Conservation (phyloP, 2,797 vertebrate species). For the Chelonia mydas region DNA sequence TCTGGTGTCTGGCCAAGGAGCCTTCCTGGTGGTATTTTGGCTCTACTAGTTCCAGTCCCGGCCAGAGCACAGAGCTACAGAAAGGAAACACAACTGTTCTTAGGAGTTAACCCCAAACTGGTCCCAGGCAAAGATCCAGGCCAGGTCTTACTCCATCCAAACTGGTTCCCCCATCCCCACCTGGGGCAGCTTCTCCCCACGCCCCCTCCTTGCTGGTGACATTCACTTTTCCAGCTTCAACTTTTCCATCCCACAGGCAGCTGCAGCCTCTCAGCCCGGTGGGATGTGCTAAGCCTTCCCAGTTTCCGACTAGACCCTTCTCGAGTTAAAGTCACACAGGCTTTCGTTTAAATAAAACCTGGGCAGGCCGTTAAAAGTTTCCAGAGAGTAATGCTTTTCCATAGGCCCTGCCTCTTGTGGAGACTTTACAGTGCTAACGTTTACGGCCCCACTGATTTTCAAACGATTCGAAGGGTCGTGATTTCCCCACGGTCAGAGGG, state of each 20-base stretch:
- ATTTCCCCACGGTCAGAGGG: not conserved
- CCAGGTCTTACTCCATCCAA: slow-evolving; percentile 57
- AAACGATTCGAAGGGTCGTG: not conserved
- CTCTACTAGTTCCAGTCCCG: slow-evolving; percentile 57
- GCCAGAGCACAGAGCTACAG: not conserved
- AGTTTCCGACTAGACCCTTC: not conserved
- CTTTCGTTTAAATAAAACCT: fast-evolving
- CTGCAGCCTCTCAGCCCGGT: not conserved
- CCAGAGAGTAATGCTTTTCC: not conserved
- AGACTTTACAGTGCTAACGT: fast-evolving
- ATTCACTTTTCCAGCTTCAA: not conserved
- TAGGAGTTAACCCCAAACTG: not conserved
- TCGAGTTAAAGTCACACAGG: not conserved
- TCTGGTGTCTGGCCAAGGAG: slow-evolving; percentile 60
- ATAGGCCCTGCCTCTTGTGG: fast-evolving
- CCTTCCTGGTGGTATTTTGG: slow-evolving; percentile 67
- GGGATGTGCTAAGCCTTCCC: not conserved
- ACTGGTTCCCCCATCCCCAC: slow-evolving; percentile 72
- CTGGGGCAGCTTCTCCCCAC: not conserved
- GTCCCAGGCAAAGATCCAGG: not conserved
- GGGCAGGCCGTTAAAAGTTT: not conserved
- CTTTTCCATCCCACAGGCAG: not conserved
- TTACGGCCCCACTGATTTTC: not conserved
- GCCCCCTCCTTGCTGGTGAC: not conserved
- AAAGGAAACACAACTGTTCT: not conserved